Base-by-base conservation (phyloP, 2,888 invertebrate genomes). In the Galerucella calmariensis region DNA sequence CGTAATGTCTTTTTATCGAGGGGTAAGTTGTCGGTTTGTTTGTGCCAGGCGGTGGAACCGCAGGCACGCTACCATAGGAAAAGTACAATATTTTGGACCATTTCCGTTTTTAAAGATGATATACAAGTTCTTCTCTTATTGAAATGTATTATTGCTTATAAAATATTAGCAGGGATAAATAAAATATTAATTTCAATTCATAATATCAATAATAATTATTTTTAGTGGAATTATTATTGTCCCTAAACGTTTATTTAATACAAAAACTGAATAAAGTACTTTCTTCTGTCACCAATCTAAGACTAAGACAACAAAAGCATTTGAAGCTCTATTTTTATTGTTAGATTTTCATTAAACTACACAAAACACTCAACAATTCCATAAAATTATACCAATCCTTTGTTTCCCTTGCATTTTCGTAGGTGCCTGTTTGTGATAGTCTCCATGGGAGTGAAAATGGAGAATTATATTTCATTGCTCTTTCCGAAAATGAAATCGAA, bases 21-120 rank as follows among this genome's bases (percentile, higher is more conserved):
- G 74, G 67, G 67, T 61, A 68, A 68, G 58, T 76, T 72, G 66
- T 67, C 76, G 74, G 74, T 63, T 75, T 35, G 24, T 27, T 35
- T 77, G 82, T 82, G 79, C 82, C 82, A 82, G 82, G 81, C 81
- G 80, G 80, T 77, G 78, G 56, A 62, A 73, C 75, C 77, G 69
- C 73, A 70, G 76, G 80, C 82, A 82, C 82, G 82, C 82, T 77
- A 82, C 68, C 68, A 41, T 66, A 20, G 56, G 44, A 63, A 70
- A 75, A 63, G 48, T 72, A 66, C 41, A 67, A 44, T 44, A 8
- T 16, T 65, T 75, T 69, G 74, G 74, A 74, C 69, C 66, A 74
- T 61, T 67, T 67, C 16, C 1, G 16, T 10, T 16, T 14, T 14
- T 41, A 41, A 41, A 41, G 35, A 41, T 9, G 35, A 41, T 41